A percentile compares a stretch with the other conserved stretches of the same genome.
phyloP scores from a whole-genome alignment of 1,140 invertebrate species.

The Theocolax elegans region DNA sequence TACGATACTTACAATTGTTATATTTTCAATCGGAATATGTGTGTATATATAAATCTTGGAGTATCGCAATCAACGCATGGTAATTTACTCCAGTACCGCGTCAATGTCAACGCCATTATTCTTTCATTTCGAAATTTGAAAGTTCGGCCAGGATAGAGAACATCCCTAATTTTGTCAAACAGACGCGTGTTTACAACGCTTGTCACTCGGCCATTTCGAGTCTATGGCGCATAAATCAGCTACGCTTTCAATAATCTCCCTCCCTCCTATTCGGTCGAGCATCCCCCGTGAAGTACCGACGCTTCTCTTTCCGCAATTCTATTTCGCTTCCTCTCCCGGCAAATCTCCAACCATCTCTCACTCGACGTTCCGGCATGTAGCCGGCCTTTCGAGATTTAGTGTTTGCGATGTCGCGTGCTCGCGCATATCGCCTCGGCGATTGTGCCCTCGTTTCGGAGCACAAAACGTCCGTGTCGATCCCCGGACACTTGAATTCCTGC shows the following conservation, averaged over 20 bases:
- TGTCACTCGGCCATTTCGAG: neutral
- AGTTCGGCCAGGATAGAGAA: too few relatives aligned
- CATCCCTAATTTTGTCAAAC: too few relatives aligned
- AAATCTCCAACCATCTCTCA: neutral
- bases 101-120: too few relatives aligned
- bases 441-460: neutral
- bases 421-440: neutral
- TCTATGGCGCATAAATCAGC: constrained; percentile 2
- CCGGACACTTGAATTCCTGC: neutral
- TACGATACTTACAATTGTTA: too few relatives aligned
- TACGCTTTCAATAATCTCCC: constrained; percentile 2
- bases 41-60: too few relatives aligned
- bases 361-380: neutral
- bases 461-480: neutral
- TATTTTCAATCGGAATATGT: too few relatives aligned
- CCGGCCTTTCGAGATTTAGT: constrained; percentile 16
- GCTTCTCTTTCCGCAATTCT: neutral
- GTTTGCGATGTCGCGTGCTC: neutral
- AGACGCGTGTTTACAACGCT: neutral
- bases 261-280: neutral
- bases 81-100: too few relatives aligned
- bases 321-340: neutral
- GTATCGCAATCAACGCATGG: too few relatives aligned
- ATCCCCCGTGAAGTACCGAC: neutral
- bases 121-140: too few relatives aligned